These are phyloP conservation scores for Notechis scutatus DNA, from an alignment of 2,113 vertebrate species.

Conservation along the genomic window DNA sequence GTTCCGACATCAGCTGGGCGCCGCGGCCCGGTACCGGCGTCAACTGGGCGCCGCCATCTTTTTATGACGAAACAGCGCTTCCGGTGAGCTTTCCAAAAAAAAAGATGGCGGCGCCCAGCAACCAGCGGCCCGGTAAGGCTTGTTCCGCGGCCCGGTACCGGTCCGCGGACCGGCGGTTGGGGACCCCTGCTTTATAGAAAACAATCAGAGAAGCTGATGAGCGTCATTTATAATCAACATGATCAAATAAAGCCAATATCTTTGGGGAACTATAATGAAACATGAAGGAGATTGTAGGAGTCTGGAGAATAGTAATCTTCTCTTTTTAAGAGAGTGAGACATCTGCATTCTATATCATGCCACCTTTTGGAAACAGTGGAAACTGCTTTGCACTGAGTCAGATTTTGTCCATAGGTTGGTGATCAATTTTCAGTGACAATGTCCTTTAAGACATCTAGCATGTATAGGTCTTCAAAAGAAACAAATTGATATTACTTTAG, in stretches of 20 bases:
- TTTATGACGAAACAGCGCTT: too few relatives aligned
- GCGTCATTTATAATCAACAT: slow-evolving; percentile 26
- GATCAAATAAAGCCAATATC: slow-evolving; percentile 16
- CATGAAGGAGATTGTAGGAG: neutral
- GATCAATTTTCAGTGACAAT: neutral
- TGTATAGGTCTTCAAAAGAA: neutral
- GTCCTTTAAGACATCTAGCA: neutral
- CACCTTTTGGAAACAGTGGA: neutral
- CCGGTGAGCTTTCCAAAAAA: too few relatives aligned
- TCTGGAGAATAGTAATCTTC: neutral
- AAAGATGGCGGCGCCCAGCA: too few relatives aligned
- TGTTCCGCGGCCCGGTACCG: too few relatives aligned
- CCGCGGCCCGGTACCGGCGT: too few relatives aligned
- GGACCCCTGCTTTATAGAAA: slow-evolving; percentile 32
- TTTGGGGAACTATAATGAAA: slow-evolving; percentile 24
- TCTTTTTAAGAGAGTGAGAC: neutral
- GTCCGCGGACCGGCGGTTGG: too few relatives aligned
- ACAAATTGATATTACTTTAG: neutral
- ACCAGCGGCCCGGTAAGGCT: too few relatives aligned
- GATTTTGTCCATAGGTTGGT: neutral
- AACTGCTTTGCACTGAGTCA: neutral
- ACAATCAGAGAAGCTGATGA: slow-evolving; percentile 13
- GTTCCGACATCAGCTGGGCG: too few relatives aligned
- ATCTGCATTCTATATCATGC: neutral
- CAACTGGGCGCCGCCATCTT: too few relatives aligned